phyloP scores from a whole-genome alignment of 2,888 invertebrate species.

The Gnatocerus cornutus region DNA sequence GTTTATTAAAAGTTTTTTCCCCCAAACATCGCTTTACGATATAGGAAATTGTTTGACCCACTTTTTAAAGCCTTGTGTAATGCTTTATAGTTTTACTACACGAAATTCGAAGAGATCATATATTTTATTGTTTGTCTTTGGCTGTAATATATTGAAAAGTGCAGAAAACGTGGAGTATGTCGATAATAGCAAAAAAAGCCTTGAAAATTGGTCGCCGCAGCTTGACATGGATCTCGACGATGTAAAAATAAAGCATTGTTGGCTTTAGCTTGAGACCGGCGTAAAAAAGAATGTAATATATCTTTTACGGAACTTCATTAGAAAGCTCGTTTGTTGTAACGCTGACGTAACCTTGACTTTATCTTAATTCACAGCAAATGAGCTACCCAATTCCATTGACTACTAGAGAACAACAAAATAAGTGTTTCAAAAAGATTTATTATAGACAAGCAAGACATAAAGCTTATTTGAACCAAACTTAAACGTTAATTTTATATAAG shows the following conservation, averaged over 20 bases:
- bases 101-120: neutral
- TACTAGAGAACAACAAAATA: neutral
- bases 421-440: neutral
- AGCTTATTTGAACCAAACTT: neutral
- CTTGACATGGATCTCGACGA: slow-evolving; percentile 3
- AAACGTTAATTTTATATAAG: no score
- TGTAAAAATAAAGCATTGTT: slow-evolving; percentile 26
- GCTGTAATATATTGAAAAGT: neutral
- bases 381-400: slow-evolving; percentile 18
- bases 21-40: slow-evolving; percentile 15
- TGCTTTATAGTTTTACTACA: neutral
- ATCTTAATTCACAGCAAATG: slow-evolving; percentile 30
- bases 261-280: slow-evolving; percentile 5
- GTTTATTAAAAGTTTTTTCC: slow-evolving; percentile 39
- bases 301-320: slow-evolving; percentile 36
- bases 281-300: slow-evolving; percentile 29
- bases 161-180: neutral
- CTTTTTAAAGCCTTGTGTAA: slow-evolving; percentile 7
- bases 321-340: slow-evolving; percentile 33
- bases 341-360: slow-evolving; percentile 33
- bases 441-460: neutral
- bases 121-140: neutral
- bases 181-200: neutral
- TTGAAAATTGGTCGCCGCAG: neutral
- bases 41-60: slow-evolving; percentile 21